Conservation (phyloP, 2,113 vertebrate species). For the Otolemur garnettii region DNA sequence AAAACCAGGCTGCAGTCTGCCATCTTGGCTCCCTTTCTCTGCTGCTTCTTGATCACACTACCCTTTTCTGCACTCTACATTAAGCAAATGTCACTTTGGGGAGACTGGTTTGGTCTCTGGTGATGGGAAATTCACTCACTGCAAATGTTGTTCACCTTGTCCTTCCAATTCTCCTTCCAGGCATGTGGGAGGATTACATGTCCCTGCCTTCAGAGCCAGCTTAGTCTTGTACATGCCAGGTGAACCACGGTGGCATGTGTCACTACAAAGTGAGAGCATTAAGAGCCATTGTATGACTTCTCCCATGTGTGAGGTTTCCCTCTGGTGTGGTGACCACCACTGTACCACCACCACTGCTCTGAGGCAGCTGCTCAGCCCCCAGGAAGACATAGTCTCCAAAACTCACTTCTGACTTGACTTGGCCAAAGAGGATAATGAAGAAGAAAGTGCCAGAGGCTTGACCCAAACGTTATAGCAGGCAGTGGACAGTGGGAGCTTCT, state of each 20-base stretch:
- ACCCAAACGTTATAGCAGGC: neutral
- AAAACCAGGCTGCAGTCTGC: too few relatives aligned
- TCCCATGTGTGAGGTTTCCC: neutral
- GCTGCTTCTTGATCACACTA: neutral
- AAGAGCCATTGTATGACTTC: neutral
- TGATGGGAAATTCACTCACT: neutral
- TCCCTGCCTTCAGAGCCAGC: neutral
- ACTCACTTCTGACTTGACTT: neutral
- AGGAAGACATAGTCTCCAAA: neutral
- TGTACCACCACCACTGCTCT: accelerated
- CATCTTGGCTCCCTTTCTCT: neutral
- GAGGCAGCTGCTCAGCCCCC: neutral
- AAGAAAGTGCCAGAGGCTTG: neutral
- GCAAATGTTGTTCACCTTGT: neutral
- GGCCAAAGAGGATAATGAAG: neutral
- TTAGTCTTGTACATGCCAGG: neutral
- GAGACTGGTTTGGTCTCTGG: neutral
- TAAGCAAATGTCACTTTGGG: neutral
- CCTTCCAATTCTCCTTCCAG: neutral
- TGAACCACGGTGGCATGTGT: neutral
- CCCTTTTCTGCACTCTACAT: neutral
- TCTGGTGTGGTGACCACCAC: neutral
- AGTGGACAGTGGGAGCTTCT: neutral
- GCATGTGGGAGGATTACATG: neutral
- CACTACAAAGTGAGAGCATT: neutral